These are phyloP conservation scores for Chrysemys picta DNA, from an alignment of 2,113 vertebrate genomes.

Conservation along the genomic window DNA sequence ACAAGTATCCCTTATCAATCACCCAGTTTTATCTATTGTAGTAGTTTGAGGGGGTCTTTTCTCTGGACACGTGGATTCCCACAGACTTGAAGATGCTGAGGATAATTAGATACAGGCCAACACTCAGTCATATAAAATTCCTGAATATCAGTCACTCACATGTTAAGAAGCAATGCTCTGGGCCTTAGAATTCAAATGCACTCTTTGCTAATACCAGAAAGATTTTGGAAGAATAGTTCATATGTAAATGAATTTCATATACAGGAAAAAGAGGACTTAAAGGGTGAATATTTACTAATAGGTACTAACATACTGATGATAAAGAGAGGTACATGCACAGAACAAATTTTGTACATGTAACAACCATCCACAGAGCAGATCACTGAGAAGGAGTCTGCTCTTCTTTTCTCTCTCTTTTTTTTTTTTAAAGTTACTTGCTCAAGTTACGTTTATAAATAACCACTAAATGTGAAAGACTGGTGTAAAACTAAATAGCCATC, in stretches of 20 bases:
- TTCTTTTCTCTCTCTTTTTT: background rate
- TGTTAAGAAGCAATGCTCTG: background rate
- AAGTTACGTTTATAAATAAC: background rate
- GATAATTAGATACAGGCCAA: background rate
- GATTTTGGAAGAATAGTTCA: background rate
- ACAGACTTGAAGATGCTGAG: background rate
- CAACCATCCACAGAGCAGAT: background rate
- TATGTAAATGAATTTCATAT: background rate
- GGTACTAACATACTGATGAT: background rate
- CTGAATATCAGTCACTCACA: background rate
- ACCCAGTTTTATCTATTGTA: background rate
- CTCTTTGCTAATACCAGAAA: too few relatives aligned
- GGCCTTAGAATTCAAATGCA: background rate
- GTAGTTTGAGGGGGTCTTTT: background rate
- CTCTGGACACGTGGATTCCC: background rate
- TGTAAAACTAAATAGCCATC: background rate
- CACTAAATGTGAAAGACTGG: background rate
- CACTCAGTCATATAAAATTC: background rate
- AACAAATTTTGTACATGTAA: background rate
- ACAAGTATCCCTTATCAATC: background rate
- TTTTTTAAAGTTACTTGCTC: background rate
- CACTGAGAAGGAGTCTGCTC: background rate
- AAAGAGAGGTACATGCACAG: background rate
- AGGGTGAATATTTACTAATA: background rate
- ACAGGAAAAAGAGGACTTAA: background rate